Evolutionary conservation across 2,113 vertebrate species (phyloP), one percentile per base, ranked within the genome.

Genomic region (Desmodus rotundus): DNA sequence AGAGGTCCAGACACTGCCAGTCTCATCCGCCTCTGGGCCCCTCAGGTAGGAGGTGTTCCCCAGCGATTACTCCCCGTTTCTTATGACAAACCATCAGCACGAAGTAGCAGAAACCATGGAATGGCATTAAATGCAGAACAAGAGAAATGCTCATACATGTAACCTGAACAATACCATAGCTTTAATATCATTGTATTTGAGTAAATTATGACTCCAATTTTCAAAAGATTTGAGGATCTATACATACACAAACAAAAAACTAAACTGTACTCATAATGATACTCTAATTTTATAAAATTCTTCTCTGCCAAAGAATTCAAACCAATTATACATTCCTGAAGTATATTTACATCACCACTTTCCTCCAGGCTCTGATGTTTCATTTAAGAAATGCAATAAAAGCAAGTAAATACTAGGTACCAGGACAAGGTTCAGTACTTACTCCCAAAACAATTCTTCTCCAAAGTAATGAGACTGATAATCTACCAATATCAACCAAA

Each of bases 341-440:
- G 96, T 95, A 96, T 45, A 97, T 70, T 97, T 87, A 89, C 11
- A 94, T 74, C 19, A 38, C 70, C 84, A 67, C 65, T 94, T 94
- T 94, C 93, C 97, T 96, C 70, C 47, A 88, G 93, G 97, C 96
- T 94, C 93, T 93, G 87, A 98, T 96, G 96, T 97, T 96, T 98
- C 96, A 97, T 97, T 97, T 97, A 94, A 89, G 92, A 97, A 98
- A 96, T 93, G 87, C 88, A 97, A 98, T 98, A 97, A 98, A 96
- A 95, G 73, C 73, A 96, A 95, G 94, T 84, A 96, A 95, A 95
- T 91, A 85, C 67, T 77, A 97, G 94, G 54, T 70, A 77, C 28
- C 41, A 81, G 72, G 67, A 81, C 73, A 94, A 78, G 68, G 85
- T 94, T 95, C 90, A 77, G 56, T 91, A 78, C 56, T 88, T 88